Evolutionary conservation across 2,888 invertebrate species (phyloP), one percentile per base, ranked within the genome.

Genomic region (Zygaena filipendulae): DNA sequence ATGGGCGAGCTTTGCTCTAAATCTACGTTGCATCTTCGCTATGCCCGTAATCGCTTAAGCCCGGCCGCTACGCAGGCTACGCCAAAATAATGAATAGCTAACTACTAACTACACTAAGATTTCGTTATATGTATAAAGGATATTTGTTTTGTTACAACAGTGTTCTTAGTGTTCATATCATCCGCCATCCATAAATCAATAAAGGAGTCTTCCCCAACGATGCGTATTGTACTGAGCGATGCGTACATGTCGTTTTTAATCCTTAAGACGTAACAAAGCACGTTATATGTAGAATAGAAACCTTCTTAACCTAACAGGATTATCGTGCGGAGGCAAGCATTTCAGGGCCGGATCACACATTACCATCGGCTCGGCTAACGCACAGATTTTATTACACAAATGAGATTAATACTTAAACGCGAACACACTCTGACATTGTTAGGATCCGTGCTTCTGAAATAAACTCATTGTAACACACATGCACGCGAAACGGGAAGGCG

Each of bases 301-400:
- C 84, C 84, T 84, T 84, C 84, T 84, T 85, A 85, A 82, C 83
- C 84, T 85, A 85, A 85, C 84, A 84, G 83, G 85, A 85, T 85
- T 85, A 85, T 82, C 84, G 82, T 71, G 77, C 66, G 81, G 82
- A 82, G 82, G 83, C 68, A 70, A 72, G 81, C 77, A 74, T 74
- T 74, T 75, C 79, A 80, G 80, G 81, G 81, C 69, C 82, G 80
- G 81, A 79, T 80, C 74, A 71, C 64, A 64, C 62, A 61, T 61
- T 62, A 60, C 67, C 59, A 52, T 16, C 58, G 58, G 52, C 58
- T 48, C 53, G 53, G 69, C 71, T 79, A 77, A 77, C 64, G 64
- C 74, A 63, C 69, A 75, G 79, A 79, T 77, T 79, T 77, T 74
- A 75, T 74, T 77, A 77, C 77, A 68, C 75, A 79, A 79, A 79